Base-by-base conservation (phyloP, 2,113 vertebrate genomes). In the Balaeniceps rex region DNA sequence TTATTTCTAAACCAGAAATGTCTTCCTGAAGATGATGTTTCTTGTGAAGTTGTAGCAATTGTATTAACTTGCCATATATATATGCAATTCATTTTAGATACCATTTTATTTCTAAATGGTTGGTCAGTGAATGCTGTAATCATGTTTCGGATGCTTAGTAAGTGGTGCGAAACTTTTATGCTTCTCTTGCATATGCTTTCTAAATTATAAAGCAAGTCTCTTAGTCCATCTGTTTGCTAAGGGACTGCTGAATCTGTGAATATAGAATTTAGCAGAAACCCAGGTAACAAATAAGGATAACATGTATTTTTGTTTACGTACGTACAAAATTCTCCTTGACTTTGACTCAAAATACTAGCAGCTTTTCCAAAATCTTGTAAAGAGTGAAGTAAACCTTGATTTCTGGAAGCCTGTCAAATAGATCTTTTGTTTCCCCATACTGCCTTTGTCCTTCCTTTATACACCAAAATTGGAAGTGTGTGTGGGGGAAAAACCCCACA, bases 401-500 rank as follows among this genome's bases (percentile, higher is more conserved):
- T 84, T 85, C 36, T 91, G 44, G 28, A 78, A 78, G 42, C 15
- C 55, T 78, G 19, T 74, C 12, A 36, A 33, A 31, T 77, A 36
- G 5, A 10, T 68, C 66, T 87, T 64, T 31, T 52, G 17, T 46
- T 81, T 88, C 12, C 33, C 34, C 2, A 0, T 71, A 25, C 34
- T 66, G 28, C 8, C 28, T 58, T 31, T 78, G 1, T 40, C 2
- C 12, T 69, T 55, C 40, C 12, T 60, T 65, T 66, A 23, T 54
- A 13, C 7, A n/a, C 11, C 12, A 25, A 26, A 68, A n/a, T 4
- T 47, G 9, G 14, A 10, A 19, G 11, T 21, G 12, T 13, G 16
- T 11, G 11, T 4, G 10, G 23, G 7, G 3, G 4, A 40, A 49
- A n/a, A 11, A 0, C 1, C 7, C 16, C 2, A 3, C 12, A 52